These are phyloP conservation scores for Spilogale gracilis DNA, from an alignment of 2,113 vertebrate species.

Conservation along the genomic window DNA sequence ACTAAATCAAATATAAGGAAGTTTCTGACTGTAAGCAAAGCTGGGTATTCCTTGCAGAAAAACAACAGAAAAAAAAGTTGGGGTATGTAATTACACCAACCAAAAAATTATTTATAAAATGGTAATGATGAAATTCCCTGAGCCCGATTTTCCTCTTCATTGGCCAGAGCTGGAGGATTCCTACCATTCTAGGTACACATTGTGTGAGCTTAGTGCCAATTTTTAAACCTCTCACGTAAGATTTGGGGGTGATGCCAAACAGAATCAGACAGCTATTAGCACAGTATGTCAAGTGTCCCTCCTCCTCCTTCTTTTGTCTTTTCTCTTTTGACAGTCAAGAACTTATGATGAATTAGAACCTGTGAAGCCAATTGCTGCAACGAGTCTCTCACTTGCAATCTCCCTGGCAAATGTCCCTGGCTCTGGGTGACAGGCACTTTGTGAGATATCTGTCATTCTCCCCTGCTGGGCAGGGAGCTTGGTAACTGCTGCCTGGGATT, in stretches of 20 bases:
- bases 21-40: not conserved
- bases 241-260: not conserved
- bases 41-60: not conserved
- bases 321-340: not conserved
- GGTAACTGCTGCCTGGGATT: not conserved
- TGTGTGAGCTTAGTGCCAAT: not conserved
- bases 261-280: not conserved
- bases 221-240: not conserved
- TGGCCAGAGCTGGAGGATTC: not conserved
- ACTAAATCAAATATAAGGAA: not conserved
- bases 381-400: not conserved
- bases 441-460: not conserved
- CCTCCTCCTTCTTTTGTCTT: not conserved
- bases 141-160: not conserved
- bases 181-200: not conserved
- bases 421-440: not conserved
- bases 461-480: not conserved
- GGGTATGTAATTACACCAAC: not conserved
- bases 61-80: not conserved
- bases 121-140: not conserved
- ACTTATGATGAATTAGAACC: not conserved
- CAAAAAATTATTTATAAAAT: not conserved
- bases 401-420: not conserved
- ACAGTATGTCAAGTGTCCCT: not conserved
- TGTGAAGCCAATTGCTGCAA: not conserved